Evolutionary conservation across 2,888 invertebrate genomes (phyloP).

Genomic region (Archaeoteleia sp.): DNA sequence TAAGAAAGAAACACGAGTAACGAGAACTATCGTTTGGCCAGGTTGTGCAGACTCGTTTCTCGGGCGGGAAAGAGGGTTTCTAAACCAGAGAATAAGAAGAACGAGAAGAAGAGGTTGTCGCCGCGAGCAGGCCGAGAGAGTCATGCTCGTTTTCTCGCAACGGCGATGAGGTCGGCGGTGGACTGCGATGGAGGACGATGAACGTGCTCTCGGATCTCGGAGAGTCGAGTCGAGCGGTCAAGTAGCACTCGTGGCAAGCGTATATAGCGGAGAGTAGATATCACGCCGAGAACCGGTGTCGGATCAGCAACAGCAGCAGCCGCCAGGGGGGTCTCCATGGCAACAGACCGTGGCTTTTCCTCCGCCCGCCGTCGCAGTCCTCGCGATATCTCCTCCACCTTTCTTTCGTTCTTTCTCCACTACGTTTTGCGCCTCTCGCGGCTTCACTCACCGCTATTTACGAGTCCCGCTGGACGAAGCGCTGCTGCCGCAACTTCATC

Average conservation of each 20-base stretch:
- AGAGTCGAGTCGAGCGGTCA: constrained; percentile 1
- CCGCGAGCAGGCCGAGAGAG: too few species aligned
- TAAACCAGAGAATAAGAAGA: too few species aligned
- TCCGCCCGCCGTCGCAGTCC: constrained; percentile 29
- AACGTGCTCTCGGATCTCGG: too few species aligned
- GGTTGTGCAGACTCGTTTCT: too few species aligned
- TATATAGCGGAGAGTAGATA: constrained; percentile 1
- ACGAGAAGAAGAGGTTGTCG: too few species aligned
- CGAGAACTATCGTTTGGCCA: too few species aligned
- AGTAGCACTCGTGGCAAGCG: constrained; percentile 5
- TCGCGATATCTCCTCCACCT: constrained; percentile 28
- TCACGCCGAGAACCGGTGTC: constrained; percentile 24
- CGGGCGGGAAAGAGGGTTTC: too few species aligned
- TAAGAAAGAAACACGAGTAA: background rate
- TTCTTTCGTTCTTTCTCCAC: constrained; percentile 30
- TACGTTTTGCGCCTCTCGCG: constrained; percentile 33
- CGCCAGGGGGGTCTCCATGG: constrained; percentile 39
- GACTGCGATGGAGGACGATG: too few species aligned
- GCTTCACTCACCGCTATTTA: constrained; percentile 51
- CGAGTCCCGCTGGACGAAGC: constrained; percentile 45
- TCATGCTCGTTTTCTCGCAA: too few species aligned
- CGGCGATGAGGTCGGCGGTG: too few species aligned
- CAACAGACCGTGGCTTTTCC: constrained; percentile 46
- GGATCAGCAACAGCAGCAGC: constrained; percentile 22
- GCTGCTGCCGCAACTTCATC: constrained; percentile 1